Percentiles rank a stretch among this genome's conserved stretches.
phyloP scores from a whole-genome alignment of 2,888 invertebrate genomes.

The Zygaena filipendulae region DNA sequence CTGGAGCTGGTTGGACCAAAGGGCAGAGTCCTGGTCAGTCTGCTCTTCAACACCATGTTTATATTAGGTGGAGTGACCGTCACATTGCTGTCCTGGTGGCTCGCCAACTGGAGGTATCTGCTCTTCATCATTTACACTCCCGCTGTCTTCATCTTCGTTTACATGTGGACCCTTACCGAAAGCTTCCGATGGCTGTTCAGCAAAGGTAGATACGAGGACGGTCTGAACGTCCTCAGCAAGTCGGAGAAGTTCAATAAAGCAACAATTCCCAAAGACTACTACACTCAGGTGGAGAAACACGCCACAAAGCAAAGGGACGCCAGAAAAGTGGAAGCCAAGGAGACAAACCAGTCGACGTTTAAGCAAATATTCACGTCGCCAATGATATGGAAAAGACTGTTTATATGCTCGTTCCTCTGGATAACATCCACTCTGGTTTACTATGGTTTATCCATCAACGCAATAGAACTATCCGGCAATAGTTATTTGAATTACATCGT shows the following conservation, averaged over 20 bases:
- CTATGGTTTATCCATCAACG: conserved; percentile 82
- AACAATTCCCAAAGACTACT: conserved; percentile 53
- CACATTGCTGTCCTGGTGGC: conserved; percentile 52
- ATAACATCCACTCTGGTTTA: conserved; percentile 81
- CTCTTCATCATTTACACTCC: conserved; percentile 56
- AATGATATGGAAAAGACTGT: conserved; percentile 67
- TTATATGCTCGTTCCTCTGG: conserved; percentile 81
- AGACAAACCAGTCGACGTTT: conserved; percentile 45
- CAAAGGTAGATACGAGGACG: conserved; percentile 74
- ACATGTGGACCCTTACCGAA: conserved; percentile 50
- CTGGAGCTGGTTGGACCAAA: conserved; percentile 57
- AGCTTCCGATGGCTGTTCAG: conserved; percentile 64
- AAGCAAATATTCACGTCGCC: conserved; percentile 49
- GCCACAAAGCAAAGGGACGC: conserved; percentile 49
- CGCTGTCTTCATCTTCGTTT: conserved; percentile 42
- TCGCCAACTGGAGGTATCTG: conserved; percentile 54
- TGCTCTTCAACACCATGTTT: conserved; percentile 61
- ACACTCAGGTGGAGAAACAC: conserved; percentile 50
- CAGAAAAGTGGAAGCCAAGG: conserved; percentile 38
- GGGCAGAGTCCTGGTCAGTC: conserved; percentile 53
- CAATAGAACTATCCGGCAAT: conserved; percentile 79
- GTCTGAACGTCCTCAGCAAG: conserved; percentile 68
- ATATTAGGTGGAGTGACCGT: conserved; percentile 56
- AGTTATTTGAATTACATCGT: conserved; percentile 81
- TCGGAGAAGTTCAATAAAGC: conserved; percentile 73